Base-by-base conservation (phyloP, 2,888 invertebrate genomes). In the Clepsis dumicolana region DNA sequence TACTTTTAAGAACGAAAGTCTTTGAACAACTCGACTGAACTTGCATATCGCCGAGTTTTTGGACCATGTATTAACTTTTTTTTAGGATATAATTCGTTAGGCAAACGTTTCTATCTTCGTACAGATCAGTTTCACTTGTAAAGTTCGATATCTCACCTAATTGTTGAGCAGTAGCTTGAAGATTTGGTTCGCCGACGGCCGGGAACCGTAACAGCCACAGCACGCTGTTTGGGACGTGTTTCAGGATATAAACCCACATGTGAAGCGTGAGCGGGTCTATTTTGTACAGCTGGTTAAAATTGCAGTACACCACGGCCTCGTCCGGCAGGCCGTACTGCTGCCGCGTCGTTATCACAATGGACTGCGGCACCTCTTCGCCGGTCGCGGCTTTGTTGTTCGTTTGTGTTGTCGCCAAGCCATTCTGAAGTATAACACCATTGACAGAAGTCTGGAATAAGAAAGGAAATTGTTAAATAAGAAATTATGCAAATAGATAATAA, bases 251-350 rank as follows among this genome's bases (percentile, higher is more conserved):
- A 59, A 96, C 97, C 99, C 99, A 99, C 96, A 98, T 98, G 78
- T 98, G 97, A 64, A 99, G 93, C 0, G 99, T 99, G 70, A 96
- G 91, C 0, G 99, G 99, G 91, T 99, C 99, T 74, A 99, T 99
- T 94, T 99, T 99, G 92, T 99, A 99, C 70, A 99, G 94, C 85
- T 99, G 99, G 94, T 99, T 99, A 92, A 99, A 99, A 91, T 99
- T 99, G 87, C 99, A 99, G 87, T 98, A 99, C 1, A 99, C 98
- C 56, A 99, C 96, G 0, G 99, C 99, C 76, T 99, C 98, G 78
- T 99, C 99, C 0, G 99, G 99, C 70, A 99, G 90, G 8, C 98
- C 97, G 86, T 99, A 99, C 86, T 99, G 99, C 82, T 98, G 97
- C 60, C 99, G 95, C 0, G 99, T 98, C 1, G 99, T 99, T 71